These are phyloP conservation scores for Batillaria attramentaria DNA, from an alignment of 1,140 invertebrate genomes.

Conservation along the genomic window DNA sequence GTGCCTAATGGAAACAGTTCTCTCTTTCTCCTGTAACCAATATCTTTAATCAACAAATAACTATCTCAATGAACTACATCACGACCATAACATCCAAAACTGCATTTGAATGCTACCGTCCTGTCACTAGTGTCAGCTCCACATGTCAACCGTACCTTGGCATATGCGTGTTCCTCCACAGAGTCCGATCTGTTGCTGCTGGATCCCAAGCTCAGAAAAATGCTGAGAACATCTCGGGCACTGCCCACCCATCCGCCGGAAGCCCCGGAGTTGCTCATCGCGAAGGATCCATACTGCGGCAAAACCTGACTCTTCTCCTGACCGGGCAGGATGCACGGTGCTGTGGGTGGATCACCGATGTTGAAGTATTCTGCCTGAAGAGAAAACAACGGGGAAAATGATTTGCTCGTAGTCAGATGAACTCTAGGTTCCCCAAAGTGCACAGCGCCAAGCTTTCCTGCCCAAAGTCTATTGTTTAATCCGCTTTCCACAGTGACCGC, in stretches of 20 bases:
- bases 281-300: slow-evolving; percentile 64
- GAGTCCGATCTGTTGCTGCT: too few relatives aligned
- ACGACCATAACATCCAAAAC: too few relatives aligned
- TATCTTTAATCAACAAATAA: not conserved
- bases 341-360: slow-evolving; percentile 46
- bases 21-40: not conserved
- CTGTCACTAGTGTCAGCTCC: too few relatives aligned
- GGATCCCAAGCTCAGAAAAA: slow-evolving; percentile 54
- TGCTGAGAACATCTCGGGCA: slow-evolving; percentile 46
- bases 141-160: too few relatives aligned
- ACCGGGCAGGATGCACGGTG: slow-evolving; percentile 42
- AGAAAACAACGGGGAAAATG: slow-evolving; percentile 6
- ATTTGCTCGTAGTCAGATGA: too few relatives aligned
- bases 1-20: not conserved
- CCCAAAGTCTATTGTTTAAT: too few relatives aligned
- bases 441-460: too few relatives aligned
- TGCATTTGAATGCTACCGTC: too few relatives aligned
- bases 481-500: too few relatives aligned
- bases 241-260: slow-evolving; percentile 63
- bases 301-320: slow-evolving; percentile 39
- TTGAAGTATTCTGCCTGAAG: slow-evolving; percentile 66
- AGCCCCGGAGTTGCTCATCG: slow-evolving; percentile 59
- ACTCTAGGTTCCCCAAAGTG: too few relatives aligned
- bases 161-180: too few relatives aligned
- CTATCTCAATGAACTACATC: too few relatives aligned